Percentiles rank a stretch among this genome's conserved stretches.
phyloP scores from a whole-genome alignment of 2,797 vertebrate species.

The Aplochiton taeniatus region DNA sequence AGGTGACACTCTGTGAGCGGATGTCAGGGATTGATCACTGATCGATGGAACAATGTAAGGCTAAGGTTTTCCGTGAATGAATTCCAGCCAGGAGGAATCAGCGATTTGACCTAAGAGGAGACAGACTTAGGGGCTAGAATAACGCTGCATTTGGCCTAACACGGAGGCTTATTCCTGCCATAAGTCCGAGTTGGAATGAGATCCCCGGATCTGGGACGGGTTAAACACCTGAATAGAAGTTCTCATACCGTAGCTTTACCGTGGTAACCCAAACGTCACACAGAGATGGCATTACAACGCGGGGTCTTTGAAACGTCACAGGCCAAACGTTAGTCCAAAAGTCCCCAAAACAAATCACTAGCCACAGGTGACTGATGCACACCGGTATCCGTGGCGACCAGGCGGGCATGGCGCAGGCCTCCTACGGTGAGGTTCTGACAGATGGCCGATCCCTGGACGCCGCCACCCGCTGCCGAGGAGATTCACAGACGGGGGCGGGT shows the following conservation, averaged over 20 bases:
- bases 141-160: slow-evolving; percentile 28
- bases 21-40: slow-evolving; percentile 14
- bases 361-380: slow-evolving; percentile 34
- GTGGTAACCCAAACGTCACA: slow-evolving; percentile 23
- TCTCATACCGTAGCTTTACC: not conserved
- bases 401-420: slow-evolving; percentile 29
- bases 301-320: not conserved
- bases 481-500: slow-evolving; percentile 18
- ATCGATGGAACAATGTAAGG: slow-evolving; percentile 28
- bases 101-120: slow-evolving; percentile 23
- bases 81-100: slow-evolving; percentile 31
- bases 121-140: slow-evolving; percentile 4
- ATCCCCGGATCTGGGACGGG: not conserved
- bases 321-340: no score
- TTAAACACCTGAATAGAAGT: not conserved
- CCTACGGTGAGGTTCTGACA: slow-evolving; percentile 52
- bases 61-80: slow-evolving; percentile 25
- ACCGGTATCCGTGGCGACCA: slow-evolving; percentile 47
- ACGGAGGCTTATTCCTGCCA: slow-evolving; percentile 1
- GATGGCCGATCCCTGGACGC: slow-evolving; percentile 62
- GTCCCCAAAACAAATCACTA: slow-evolving; percentile 40
- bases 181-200: slow-evolving; percentile 7
- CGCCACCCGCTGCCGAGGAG: slow-evolving; percentile 45
- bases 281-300: not conserved
- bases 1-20: not conserved